phyloP scores from a whole-genome alignment of 2,797 vertebrate genomes.

The Sciaenops ocellatus region DNA sequence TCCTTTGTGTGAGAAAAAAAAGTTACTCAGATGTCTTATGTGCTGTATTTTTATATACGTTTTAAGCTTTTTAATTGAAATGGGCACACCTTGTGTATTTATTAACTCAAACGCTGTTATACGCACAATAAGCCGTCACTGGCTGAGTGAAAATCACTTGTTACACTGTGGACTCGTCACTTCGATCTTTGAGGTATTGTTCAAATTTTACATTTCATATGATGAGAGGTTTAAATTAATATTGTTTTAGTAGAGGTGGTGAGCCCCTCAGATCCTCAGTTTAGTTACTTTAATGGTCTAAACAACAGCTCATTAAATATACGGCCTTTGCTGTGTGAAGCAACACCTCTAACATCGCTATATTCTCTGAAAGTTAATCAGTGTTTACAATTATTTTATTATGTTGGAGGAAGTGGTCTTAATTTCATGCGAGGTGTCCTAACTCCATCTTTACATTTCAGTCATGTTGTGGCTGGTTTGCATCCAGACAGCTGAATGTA shows the following conservation, averaged over 20 bases:
- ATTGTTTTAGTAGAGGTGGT: not conserved
- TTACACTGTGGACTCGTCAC: not conserved
- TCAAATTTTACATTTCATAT: not conserved
- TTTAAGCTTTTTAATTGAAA: conserved; percentile 24
- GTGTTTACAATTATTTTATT: not conserved
- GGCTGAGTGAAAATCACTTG: not conserved
- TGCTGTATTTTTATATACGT: conserved; percentile 14
- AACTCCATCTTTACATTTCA: not conserved
- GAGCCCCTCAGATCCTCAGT: not conserved
- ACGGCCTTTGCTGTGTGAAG: not conserved
- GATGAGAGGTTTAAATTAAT: not conserved
- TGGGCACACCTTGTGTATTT: conserved; percentile 31
- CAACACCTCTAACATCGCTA: too few relatives aligned
- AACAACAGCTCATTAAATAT: not conserved
- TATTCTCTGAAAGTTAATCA: not conserved
- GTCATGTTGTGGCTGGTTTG: not conserved
- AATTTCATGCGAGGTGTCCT: not conserved
- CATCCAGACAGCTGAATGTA: conserved; percentile 1
- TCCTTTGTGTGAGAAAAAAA: not conserved
- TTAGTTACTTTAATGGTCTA: not conserved
- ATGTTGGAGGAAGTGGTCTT: not conserved
- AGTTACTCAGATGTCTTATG: not conserved
- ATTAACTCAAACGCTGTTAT: conserved; percentile 33
- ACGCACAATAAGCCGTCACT: conserved; percentile 47
- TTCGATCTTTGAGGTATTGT: not conserved